Conservation (phyloP, 2,113 vertebrate genomes). For the Muntiacus muntjak region DNA sequence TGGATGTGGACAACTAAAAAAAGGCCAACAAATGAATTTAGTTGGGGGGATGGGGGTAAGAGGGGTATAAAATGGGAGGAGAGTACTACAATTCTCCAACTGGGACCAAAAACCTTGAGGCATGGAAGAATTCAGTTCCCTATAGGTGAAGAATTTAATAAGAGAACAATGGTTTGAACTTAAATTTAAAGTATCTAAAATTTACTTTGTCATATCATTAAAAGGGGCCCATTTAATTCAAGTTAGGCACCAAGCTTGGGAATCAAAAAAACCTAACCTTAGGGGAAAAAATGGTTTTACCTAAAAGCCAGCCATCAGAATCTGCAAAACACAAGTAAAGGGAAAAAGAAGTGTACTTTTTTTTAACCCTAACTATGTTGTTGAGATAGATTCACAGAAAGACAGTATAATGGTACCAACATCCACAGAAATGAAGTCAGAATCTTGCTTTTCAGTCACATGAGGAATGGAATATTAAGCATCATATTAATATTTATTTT, state of each 20-base stretch:
- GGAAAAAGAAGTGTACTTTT: slow-evolving; percentile 36
- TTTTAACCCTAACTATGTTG: background rate
- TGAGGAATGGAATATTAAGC: slow-evolving; percentile 15
- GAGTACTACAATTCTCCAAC: background rate
- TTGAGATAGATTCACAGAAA: slow-evolving; percentile 19
- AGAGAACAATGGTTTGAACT: slow-evolving; percentile 23
- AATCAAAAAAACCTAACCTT: slow-evolving; percentile 46
- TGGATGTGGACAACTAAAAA: background rate
- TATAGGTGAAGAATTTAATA: background rate
- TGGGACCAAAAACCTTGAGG: background rate
- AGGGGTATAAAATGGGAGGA: background rate
- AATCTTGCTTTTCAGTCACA: slow-evolving; percentile 18
- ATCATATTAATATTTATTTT: slow-evolving; percentile 31
- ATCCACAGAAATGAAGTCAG: slow-evolving; percentile 10
- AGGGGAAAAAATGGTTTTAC: slow-evolving; percentile 48
- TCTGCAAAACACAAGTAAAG: slow-evolving; percentile 24
- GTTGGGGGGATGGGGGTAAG: background rate
- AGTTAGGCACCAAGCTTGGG: background rate
- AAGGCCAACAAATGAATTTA: slow-evolving; percentile 7
- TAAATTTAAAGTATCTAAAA: slow-evolving; percentile 38
- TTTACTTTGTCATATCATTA: slow-evolving; percentile 9
- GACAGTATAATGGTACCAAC: background rate
- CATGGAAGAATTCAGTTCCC: background rate
- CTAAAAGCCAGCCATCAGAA: slow-evolving; percentile 23
- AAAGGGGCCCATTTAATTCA: slow-evolving; percentile 30